Conservation (phyloP, 2,888 invertebrate genomes). For the Lithodes maja region DNA sequence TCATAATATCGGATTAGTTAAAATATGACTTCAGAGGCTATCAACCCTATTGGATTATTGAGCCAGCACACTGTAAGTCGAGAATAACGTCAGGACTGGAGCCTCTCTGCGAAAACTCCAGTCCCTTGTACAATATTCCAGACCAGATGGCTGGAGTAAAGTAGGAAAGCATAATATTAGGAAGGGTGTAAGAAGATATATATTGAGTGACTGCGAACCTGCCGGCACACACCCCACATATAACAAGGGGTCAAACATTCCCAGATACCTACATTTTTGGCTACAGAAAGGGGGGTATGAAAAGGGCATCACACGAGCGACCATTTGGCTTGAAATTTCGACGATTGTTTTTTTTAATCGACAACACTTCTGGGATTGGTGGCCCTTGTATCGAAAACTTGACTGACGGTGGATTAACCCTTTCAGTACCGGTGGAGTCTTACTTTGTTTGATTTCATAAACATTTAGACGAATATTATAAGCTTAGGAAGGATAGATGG, state of each 20-base stretch:
- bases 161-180: background rate
- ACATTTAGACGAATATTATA: too few species aligned
- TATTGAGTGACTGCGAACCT: background rate
- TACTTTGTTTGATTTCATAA: too few species aligned
- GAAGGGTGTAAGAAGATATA: background rate
- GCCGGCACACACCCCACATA: constrained; percentile 19
- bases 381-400: too few species aligned
- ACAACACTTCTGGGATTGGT: too few species aligned
- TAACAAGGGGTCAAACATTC: constrained; percentile 46
- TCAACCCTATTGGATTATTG: background rate
- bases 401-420: too few species aligned
- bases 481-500: too few species aligned
- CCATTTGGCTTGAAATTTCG: too few species aligned
- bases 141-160: background rate
- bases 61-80: background rate
- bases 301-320: constrained; percentile 3
- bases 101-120: background rate
- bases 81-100: too few species aligned
- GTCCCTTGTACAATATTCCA: background rate
- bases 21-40: too few species aligned
- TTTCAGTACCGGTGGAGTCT: too few species aligned
- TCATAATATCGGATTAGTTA: too few species aligned
- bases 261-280: constrained; percentile 23
- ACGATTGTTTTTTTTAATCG: too few species aligned
- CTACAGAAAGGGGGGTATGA: background rate